Conservation (phyloP, 1,140 invertebrate genomes). For the Eulimnadia texana region DNA sequence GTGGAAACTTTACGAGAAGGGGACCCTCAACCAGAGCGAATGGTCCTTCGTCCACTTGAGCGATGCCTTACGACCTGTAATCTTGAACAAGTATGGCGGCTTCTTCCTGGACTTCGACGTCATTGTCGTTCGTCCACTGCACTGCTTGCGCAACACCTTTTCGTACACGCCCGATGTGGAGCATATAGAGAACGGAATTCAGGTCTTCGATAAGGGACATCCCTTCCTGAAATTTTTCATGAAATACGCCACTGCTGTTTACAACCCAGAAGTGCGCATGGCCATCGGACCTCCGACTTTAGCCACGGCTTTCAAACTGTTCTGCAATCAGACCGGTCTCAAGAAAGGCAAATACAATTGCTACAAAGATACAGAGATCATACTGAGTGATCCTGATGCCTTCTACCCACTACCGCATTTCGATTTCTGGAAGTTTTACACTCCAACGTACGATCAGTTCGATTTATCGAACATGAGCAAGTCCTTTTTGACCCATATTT, state of each 20-base stretch:
- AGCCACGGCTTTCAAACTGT: background rate
- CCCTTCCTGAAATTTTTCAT: background rate
- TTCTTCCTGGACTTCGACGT: slow-evolving; percentile 64
- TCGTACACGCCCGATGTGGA: background rate
- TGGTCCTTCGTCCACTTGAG: slow-evolving; percentile 39
- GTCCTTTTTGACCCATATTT: background rate
- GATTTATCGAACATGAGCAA: background rate
- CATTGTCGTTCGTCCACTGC: slow-evolving; percentile 26
- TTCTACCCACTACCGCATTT: background rate
- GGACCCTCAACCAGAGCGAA: background rate
- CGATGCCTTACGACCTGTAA: slow-evolving; percentile 53
- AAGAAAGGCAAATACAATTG: background rate
- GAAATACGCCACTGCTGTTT: background rate
- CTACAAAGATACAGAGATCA: background rate
- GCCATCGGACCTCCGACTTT: background rate
- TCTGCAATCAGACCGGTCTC: background rate
- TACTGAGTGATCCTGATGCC: background rate
- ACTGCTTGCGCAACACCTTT: background rate
- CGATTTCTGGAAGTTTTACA: background rate
- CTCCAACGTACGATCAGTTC: background rate
- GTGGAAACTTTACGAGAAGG: background rate
- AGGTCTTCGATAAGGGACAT: background rate
- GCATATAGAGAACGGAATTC: slow-evolving; percentile 1
- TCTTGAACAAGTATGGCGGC: slow-evolving; percentile 59
- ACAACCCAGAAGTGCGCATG: background rate